phyloP scores from a whole-genome alignment of 1,140 invertebrate species.

The Riptortus pedestris region DNA sequence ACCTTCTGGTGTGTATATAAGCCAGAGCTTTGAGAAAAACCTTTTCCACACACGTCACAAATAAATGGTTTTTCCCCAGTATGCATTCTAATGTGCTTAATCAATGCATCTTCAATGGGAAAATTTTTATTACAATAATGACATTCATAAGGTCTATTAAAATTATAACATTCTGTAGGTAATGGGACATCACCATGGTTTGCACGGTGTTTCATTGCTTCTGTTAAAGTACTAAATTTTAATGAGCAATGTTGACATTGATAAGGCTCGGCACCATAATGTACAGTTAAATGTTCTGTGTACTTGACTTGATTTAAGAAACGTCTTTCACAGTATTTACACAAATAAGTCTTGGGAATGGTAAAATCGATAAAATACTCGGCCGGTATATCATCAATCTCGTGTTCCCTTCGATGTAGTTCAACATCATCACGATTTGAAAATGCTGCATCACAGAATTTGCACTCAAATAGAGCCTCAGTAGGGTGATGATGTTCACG shows the following conservation, averaged over 20 bases:
- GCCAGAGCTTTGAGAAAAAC: conserved; percentile 30
- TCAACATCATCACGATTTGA: conserved; percentile 12
- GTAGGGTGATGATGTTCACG: conserved; percentile 20
- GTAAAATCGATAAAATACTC: conserved; percentile 27
- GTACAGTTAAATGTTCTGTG: conserved; percentile 30
- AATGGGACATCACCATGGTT: conserved; percentile 18
- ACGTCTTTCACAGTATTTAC: conserved; percentile 30
- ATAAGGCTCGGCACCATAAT: conserved; percentile 29
- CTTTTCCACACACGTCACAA: conserved; percentile 31
- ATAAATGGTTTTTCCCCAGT: conserved; percentile 55
- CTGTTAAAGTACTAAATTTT: conserved; percentile 24
- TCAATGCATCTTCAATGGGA: conserved; percentile 34
- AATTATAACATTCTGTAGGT: conserved; percentile 22
- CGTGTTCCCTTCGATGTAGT: conserved; percentile 23
- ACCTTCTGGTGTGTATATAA: conserved; percentile 32
- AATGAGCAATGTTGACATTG: conserved; percentile 26
- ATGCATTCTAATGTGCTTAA: conserved; percentile 47
- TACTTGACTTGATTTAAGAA: conserved; percentile 30
- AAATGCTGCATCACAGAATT: conserved; percentile 27
- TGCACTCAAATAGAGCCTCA: conserved; percentile 28
- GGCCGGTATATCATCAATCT: conserved; percentile 11
- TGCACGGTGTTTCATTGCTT: conserved; percentile 25
- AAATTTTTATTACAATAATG: conserved; percentile 31
- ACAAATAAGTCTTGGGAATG: conserved; percentile 27
- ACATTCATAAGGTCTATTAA: conserved; percentile 30